phyloP scores from a whole-genome alignment of 2,113 vertebrate genomes.

The Podarcis muralis region DNA sequence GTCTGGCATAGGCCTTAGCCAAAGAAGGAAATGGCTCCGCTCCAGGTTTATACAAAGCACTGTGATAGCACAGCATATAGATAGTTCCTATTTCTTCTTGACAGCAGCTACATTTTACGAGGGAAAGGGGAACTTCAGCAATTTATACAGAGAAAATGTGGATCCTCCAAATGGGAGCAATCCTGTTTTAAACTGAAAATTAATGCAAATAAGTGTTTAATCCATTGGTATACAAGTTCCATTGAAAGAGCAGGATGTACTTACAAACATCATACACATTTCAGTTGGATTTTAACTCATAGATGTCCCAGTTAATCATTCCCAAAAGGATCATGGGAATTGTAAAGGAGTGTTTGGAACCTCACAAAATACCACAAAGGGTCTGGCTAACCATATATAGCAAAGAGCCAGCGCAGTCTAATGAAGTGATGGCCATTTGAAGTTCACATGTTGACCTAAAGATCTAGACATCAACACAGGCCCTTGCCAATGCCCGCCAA shows the following conservation, averaged over 20 bases:
- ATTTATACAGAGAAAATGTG: rapidly evolving
- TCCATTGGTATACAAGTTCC: neutral
- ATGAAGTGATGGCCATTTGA: neutral
- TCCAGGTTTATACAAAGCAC: neutral
- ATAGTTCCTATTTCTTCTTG: constrained; percentile 15
- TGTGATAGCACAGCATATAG: neutral
- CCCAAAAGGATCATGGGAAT: neutral
- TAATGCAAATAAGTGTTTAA: constrained; percentile 21
- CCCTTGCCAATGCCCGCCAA: neutral
- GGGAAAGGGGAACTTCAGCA: constrained; percentile 20
- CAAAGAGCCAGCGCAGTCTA: neutral
- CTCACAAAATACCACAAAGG: neutral
- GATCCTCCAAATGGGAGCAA: neutral
- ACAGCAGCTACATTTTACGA: neutral
- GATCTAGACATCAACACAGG: neutral
- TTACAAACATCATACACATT: neutral
- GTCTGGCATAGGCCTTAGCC: neutral
- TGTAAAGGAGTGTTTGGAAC: neutral
- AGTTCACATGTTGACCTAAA: neutral
- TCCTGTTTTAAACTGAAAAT: no score
- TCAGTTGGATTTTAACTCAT: neutral
- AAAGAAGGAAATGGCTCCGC: constrained; percentile 7
- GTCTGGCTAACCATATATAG: neutral
- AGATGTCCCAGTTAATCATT: neutral
- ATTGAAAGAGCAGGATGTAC: neutral